Percentiles rank a stretch among this genome's conserved stretches.
phyloP scores from a whole-genome alignment of 2,888 invertebrate genomes.

The Lamellibrachia satsuma region DNA sequence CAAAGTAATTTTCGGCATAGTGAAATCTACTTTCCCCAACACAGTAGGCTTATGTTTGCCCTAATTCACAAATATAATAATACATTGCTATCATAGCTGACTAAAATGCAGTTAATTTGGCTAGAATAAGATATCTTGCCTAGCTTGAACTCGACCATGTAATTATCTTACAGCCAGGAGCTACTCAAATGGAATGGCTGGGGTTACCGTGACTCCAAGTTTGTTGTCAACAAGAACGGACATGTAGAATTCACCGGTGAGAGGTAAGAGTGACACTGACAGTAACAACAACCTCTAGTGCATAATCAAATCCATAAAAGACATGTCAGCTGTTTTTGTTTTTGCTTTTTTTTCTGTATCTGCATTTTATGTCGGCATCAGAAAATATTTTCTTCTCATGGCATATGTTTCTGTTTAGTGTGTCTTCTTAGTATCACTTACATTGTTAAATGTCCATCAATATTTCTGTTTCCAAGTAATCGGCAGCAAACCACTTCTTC shows the following conservation, averaged over 20 bases:
- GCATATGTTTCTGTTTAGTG: too few relatives aligned
- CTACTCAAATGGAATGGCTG: conserved; percentile 98
- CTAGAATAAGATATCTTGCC: not conserved
- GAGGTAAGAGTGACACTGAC: conserved; percentile 70
- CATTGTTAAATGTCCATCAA: too few relatives aligned
- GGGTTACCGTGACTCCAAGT: conserved; percentile 97
- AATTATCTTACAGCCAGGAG: conserved; percentile 77
- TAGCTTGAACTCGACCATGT: not conserved
- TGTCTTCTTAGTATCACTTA: too few relatives aligned
- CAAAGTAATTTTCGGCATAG: too few relatives aligned
- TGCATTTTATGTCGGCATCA: too few relatives aligned
- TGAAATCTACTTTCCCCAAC: not conserved
- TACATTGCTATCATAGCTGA: not conserved
- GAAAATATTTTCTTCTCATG: too few relatives aligned
- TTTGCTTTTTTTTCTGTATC: too few relatives aligned
- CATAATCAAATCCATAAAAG: too few relatives aligned
- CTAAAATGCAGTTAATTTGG: not conserved
- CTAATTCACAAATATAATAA: not conserved
- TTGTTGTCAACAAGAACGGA: conserved; percentile 73
- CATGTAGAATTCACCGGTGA: conserved; percentile 85
- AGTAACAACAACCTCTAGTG: not conserved
- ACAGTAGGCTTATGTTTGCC: not conserved
- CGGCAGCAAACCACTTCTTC: too few relatives aligned
- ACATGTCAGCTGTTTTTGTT: too few relatives aligned
- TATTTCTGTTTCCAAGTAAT: too few relatives aligned